phyloP scores from a whole-genome alignment of 2,113 vertebrate species.

The Terrapene triunguis region DNA sequence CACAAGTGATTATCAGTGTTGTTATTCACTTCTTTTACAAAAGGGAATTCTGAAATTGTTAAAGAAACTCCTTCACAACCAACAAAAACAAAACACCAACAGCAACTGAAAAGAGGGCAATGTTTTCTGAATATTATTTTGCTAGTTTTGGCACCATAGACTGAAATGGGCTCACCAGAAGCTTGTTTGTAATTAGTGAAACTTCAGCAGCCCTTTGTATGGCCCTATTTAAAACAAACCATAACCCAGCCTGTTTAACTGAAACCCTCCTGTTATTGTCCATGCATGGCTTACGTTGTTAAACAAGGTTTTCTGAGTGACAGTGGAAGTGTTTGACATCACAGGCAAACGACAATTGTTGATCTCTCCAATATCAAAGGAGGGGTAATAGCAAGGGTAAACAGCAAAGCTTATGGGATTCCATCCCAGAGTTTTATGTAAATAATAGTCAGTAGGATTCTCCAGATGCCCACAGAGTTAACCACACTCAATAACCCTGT shows the following conservation, averaged over 20 bases:
- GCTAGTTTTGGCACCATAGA: neutral
- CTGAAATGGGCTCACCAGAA: neutral
- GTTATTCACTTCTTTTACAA: neutral
- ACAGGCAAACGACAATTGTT: neutral
- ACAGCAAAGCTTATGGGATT: neutral
- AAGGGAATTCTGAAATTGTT: neutral
- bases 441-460: slow-evolving; percentile 32
- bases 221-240: slow-evolving; percentile 4
- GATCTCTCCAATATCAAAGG: neutral
- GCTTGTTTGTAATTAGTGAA: neutral
- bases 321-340: slow-evolving; percentile 16
- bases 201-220: neutral
- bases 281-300: neutral
- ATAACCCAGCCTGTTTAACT: neutral
- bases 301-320: slow-evolving; percentile 16
- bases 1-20: neutral
- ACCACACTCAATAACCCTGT: neutral
- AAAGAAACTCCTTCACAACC: slow-evolving; percentile 1
- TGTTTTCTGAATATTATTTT: neutral
- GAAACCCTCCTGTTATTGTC: neutral
- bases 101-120: neutral
- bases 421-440: neutral
- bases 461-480: neutral
- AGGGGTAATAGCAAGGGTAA: neutral
- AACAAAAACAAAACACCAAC: neutral